Base-by-base conservation (phyloP, 1,140 invertebrate genomes). In the Procambarus clarkii region DNA sequence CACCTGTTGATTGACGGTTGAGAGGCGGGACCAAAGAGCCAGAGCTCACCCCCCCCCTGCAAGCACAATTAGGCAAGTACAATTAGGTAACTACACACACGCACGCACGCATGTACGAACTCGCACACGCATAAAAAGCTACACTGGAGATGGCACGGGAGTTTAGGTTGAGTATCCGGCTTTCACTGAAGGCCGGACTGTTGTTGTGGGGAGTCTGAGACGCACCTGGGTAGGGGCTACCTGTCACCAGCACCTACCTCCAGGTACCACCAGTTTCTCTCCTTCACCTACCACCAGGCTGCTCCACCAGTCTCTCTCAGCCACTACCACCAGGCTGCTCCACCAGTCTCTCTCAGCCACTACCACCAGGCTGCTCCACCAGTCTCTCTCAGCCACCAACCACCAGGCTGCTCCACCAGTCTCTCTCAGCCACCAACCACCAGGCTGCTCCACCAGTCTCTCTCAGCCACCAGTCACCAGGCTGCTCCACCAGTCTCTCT, bases 181-280 rank as follows among this genome's bases (percentile, higher is more conserved):
- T 86, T 86, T 86, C 84, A 86, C 84, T 86, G 71, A 86, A 76
- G 84, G 84, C 74, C 71, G 71, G 21, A 45, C 50, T 48, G 83
- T 76, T 54, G 84, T 77, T 76, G 74, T 74, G 69, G 7, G 5
- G n/a, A 34, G 24, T n/a, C 24, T 4, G 69, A 74, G 69, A 8
- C 69, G 24, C 60, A 64, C 60, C 21, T 64, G 60, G 60, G 13
- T 18, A 7, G 3, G 18, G n/a, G 76, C 0, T 5, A 44, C 24
- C 76, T 44, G n/a, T 45, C 76, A 78, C 34, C 18, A 18, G 0
- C 54, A 58, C 54, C 54, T 58, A 13, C 54, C 54, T 58, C 54
- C 54, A 9, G 8, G 34, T 34, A 34, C 34, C 34, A 34, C 34
- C 34, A 58, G 54, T 13, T 2, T 58, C n/a, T 8, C 71, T 24